Base-by-base conservation (phyloP, 2,797 vertebrate genomes). In the Astyanax mexicanus region DNA sequence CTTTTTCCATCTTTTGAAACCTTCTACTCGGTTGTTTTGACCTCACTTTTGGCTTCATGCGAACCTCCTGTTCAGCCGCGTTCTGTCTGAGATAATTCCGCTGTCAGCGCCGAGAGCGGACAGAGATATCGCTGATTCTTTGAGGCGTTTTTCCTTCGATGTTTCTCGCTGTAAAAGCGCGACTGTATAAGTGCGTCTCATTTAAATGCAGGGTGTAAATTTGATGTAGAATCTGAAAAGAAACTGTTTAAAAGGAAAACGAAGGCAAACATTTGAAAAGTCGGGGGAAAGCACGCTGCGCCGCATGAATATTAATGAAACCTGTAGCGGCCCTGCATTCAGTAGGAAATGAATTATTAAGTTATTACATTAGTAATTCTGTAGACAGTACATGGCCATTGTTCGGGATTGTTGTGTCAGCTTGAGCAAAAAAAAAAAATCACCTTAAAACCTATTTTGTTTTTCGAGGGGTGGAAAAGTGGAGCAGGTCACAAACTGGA, bases 261-360 rank as follows among this genome's bases (percentile, higher is more conserved):
- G 55, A 2, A 58, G 49, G 37, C 25, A 52, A 60, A 47, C 52
- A 29, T 62, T 49, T 58, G 42, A 66, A 69, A 40, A 47, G 42
- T 25, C 35, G 15, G 47, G 15, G 12, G n/a, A 38, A 38, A 19
- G 49, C 19, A 21, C 49, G 23, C 49, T 9, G 74, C 32, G 44
- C 13, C 2, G 37, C 12, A 62, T 62, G 57, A 62, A 70, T 76
- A 70, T 70, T 76, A 76, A 70, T 64, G 47, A 42, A 23, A 62
- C 45, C 55, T n/a, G 65, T 21, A 32, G 55, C n/a, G 25, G 37
- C 37, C 10, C 21, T 65, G 23, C 15, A 9, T 47, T 65, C 55
- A 40, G 12, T 10, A 55, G 29, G 40, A 49, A 62, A 44, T 69
- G 44, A 76, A 35, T 61, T 57, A 76, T 69, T 76, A 76, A 61